Evolutionary conservation across 2,797 vertebrate species (phyloP), one percentile per base, ranked within the genome.

Genomic region (Girardinus metallicus): DNA sequence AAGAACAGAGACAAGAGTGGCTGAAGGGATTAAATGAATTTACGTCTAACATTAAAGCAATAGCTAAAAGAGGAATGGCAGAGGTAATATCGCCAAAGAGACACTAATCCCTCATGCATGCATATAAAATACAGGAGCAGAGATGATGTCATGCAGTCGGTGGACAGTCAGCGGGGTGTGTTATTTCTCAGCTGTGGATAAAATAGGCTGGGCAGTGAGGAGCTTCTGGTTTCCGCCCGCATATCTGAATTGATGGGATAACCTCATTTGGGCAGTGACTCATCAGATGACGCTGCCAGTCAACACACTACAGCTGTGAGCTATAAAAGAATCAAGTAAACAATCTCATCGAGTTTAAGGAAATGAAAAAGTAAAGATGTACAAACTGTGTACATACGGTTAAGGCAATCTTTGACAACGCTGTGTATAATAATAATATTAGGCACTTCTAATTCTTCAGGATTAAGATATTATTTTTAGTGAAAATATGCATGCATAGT

Each of bases 261-360:
- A 90, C 91, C 90, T 91, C 88, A 90, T 88, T 90, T 91, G 80
- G 83, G 55, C 90, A 83, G 85, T 93, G 91, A 93, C 88, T 93
- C 93, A 94, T 90, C 87, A 64, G 41, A 90, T 92, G 86, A 92
- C 84, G 88, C 88, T 84, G 83, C 77, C 84, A 81, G 86, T 73
- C 85, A 83, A 78, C 44, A 53, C 77, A 75, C 77, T 72, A 78
- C 26, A n/a, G 83, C 76, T 73, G 44, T 9, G 64, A 60, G 36
- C 83, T 76, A 82, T 85, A 81, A 89, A 87, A 85, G 64, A 74
- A 73, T 80, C 75, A n/a, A 23, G 57, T 74, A 55, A 57, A 68
- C 34, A 29, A 21, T 46, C 29, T 44, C 55, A 81, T 82, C 31
- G 66, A 77, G 68, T 89, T 81, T 49, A 77, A 75, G 64, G 57